Base-by-base conservation (phyloP, 2,113 vertebrate species). In the Alethe castanea region DNA sequence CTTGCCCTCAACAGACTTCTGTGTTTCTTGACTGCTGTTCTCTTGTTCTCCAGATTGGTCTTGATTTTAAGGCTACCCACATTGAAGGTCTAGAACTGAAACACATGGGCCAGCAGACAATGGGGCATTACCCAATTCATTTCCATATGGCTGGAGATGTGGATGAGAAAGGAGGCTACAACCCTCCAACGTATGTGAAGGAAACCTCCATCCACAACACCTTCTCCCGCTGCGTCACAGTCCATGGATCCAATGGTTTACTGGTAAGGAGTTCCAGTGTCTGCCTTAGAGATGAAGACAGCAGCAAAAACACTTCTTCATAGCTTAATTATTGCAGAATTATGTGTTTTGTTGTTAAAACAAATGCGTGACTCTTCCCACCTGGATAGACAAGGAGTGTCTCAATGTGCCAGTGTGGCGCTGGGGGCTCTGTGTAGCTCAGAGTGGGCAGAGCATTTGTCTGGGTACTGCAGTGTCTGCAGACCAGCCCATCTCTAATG, bases 81-180 rank as follows among this genome's bases (percentile, higher is more conserved):
- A 94, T 99, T 66, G 98, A 99, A 82, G 99, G 99, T 7, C 77
- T 99, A 76, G 99, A 99, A 97, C 92, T 99, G 80, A 98, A 98
- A 90, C 98, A 99, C 76, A 99, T 99, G 99, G 99, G 99, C 12
- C 99, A 99, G 96, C 99, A 99, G 97, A 98, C 98, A 6, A 98
- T 99, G 98, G 99, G 99, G 33, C 99, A 99, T 97, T 99, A 99
- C 77, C 99, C 99, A 0, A 96, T 99, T 48, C 99, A 99, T 82
- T 99, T 99, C 97, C 99, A 99, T 92, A 98, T 99, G 98, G 98
- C 98, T 3, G 99, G 99, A 29, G 99, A 99, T 4, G 98, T 99
- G 96, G 99, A 99, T 17, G 97, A 98, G 81, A 97, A 81, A 38
- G 99, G 99, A 50, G 99, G 99, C 86, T 99, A 99, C 50, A 14